Conservation (phyloP, 1,140 invertebrate species). For the Bombus superbus region DNA sequence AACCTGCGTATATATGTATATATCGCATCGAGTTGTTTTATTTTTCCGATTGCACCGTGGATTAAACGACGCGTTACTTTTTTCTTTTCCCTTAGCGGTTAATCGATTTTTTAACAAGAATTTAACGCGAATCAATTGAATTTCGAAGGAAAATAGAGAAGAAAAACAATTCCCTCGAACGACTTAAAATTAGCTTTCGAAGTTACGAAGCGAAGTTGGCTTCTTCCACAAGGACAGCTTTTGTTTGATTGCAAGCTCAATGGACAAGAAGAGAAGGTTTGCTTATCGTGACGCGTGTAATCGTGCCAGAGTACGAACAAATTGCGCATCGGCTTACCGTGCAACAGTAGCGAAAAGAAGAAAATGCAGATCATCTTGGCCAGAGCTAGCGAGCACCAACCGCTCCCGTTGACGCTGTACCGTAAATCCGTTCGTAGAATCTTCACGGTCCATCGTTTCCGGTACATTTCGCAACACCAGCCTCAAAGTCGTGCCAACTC, state of each 20-base stretch:
- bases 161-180: too few relatives aligned
- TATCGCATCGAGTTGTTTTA: neutral
- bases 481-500: constrained; percentile 48
- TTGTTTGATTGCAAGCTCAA: neutral
- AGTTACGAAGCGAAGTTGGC: neutral
- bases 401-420: constrained; percentile 51
- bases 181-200: neutral
- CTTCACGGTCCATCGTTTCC: constrained; percentile 70
- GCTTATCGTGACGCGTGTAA: neutral
- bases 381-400: constrained; percentile 30
- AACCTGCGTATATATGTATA: too few relatives aligned
- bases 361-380: constrained; percentile 68
- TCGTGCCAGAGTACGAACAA: neutral
- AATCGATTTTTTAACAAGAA: neutral
- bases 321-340: constrained; percentile 61
- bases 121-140: neutral
- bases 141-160: neutral
- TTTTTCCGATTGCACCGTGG: neutral
- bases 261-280: neutral
- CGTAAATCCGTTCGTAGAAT: constrained; percentile 69
- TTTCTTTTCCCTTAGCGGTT: neutral
- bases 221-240: too few relatives aligned
- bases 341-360: constrained; percentile 64
- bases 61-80: constrained; percentile 20
- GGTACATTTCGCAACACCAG: constrained; percentile 72